Conservation (phyloP, 1,140 invertebrate genomes). For the Heliothis subflexa region DNA sequence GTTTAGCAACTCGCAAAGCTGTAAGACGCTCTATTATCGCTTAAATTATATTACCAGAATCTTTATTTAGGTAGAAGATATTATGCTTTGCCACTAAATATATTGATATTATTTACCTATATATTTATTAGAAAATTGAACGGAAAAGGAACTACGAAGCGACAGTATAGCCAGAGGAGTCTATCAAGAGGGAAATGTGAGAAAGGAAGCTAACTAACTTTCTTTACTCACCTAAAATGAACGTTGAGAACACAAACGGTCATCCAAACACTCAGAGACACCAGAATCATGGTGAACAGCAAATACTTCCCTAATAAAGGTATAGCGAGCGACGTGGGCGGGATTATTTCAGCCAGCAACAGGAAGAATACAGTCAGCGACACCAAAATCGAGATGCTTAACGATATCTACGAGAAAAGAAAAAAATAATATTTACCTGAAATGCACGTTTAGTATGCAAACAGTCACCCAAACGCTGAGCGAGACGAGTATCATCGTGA, state of each 20-base stretch:
- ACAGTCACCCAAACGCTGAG: constrained; percentile 98
- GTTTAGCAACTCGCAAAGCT: constrained; percentile 21
- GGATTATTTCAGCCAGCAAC: constrained; percentile 98
- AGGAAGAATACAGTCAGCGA: constrained; percentile 99
- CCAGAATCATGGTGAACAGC: constrained; percentile 99
- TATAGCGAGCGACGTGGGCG: constrained; percentile 98
- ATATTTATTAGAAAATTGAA: constrained; percentile 2
- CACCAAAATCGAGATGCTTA: constrained; percentile 99
- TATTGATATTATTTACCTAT: background rate
- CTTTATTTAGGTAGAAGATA: background rate
- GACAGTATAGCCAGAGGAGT: constrained; percentile 38
- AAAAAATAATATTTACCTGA: constrained; percentile 90
- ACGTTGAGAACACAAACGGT: constrained; percentile 99
- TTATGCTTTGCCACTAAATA: constrained; percentile 31
- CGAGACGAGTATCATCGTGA: constrained; percentile 99
- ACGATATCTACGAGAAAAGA: constrained; percentile 89
- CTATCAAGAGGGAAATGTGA: constrained; percentile 30
- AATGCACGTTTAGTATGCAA: constrained; percentile 98
- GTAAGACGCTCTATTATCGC: background rate
- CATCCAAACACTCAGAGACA: constrained; percentile 98
- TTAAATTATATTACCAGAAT: background rate
- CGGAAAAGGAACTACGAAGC: constrained; percentile 34
- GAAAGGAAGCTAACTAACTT: constrained; percentile 45
- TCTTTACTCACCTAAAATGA: constrained; percentile 95
- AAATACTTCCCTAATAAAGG: constrained; percentile 98